Evolutionary conservation across 1,140 invertebrate genomes (phyloP), one percentile per base, ranked within the genome.

Genomic region (Battus philenor): DNA sequence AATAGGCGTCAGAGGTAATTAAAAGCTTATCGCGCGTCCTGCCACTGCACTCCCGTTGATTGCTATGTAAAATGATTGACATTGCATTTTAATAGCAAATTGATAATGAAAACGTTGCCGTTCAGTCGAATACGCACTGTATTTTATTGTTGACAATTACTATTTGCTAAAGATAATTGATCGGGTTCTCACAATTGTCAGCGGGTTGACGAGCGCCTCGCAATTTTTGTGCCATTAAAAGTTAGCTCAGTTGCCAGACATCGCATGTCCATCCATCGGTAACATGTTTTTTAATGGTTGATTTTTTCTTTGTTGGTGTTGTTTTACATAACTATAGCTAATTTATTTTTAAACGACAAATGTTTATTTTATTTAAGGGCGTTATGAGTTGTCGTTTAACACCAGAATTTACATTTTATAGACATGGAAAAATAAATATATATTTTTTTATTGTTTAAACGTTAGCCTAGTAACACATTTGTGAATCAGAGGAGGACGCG

Each of bases 181-280:
- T 80, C 77, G 74, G 51, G 76, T 81, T 84, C 80, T 82, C 80
- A 84, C 80, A 84, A 84, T 82, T 75, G 80, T 82, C 80, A 78
- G 63, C 31, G 31, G 36, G 49, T 54, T 68, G 75, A 80, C 66
- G 74, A 78, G 72, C 72, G 54, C 68, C 65, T 62, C 60, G 72
- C 61, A 54, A 76, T 71, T 84, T 81, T 77, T 66, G 60, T 62
- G 49, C 57, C 56, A 63, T 75, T 73, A 68, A 69, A 68, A 72
- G 55, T 51, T 66, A 48, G 60, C 55, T 50, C 56, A 36, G 66
- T 59, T 49, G 56, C 49, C 54, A 69, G 62, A 69, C 71, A 65
- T 75, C 67, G 68, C 58, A n/a, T 50, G 56, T 46, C 52, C 52
- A 59, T 48, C 64, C 33, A 56, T 52, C 62, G 62, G 56, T 60